These are phyloP conservation scores for Reticulitermes speratus DNA, from an alignment of 1,140 invertebrate species.

Conservation along the genomic window DNA sequence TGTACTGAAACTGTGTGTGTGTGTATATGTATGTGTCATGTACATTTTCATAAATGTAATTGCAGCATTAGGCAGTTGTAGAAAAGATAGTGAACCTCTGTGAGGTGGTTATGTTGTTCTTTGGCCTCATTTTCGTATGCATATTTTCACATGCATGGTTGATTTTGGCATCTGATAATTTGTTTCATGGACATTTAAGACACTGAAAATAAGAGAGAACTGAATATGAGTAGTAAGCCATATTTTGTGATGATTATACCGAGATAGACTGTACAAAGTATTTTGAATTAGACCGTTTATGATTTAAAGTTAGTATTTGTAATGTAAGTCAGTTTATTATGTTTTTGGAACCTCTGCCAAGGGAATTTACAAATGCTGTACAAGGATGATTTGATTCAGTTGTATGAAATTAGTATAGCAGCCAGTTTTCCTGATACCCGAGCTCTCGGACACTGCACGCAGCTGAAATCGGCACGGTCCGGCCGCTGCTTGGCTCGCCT, in stretches of 20 bases:
- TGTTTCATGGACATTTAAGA: neutral
- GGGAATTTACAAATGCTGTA: neutral
- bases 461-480: too few species aligned
- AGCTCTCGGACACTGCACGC: too few species aligned
- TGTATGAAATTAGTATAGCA: neutral
- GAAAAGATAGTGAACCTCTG: neutral
- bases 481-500: too few species aligned
- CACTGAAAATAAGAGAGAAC: neutral
- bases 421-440: too few species aligned
- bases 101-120: neutral
- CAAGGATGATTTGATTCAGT: neutral
- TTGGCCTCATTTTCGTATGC: neutral
- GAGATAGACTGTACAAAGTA: neutral
- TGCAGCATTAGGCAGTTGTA: neutral
- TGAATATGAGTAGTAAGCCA: neutral
- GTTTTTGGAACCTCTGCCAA: neutral
- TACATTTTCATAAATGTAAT: neutral
- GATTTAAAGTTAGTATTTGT: conserved; percentile 6
- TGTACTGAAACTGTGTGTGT: neutral
- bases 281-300: neutral
- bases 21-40: too few species aligned
- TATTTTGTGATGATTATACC: neutral
- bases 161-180: neutral
- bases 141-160: neutral
- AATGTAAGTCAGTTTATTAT: neutral